These are phyloP conservation scores for Kryptolebias marmoratus DNA, from an alignment of 2,113 vertebrate species.

Conservation along the genomic window DNA sequence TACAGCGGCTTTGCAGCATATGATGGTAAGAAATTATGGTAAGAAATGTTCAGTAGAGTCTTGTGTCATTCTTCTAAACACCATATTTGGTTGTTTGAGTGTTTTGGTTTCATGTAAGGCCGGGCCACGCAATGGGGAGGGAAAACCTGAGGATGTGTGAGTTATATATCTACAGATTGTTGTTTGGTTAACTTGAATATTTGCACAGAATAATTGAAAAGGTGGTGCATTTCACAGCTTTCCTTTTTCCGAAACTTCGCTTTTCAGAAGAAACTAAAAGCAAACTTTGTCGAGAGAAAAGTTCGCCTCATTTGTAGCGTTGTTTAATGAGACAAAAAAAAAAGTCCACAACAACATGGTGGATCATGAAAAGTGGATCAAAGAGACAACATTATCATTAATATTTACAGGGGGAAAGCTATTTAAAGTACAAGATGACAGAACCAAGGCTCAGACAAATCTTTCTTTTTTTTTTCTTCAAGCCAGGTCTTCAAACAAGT, in stretches of 20 bases:
- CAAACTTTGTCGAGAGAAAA: no score
- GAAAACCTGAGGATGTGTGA: constrained; percentile 71
- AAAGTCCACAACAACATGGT: no score
- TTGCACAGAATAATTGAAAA: not conserved
- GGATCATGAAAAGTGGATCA: no score
- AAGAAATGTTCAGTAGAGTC: constrained; percentile 23
- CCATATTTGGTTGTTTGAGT: constrained; percentile 78
- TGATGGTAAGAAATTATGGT: constrained; percentile 22
- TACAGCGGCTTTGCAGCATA: not conserved
- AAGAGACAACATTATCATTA: no score
- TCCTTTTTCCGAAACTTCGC: no score
- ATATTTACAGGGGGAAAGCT: no score
- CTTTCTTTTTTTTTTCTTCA: no score
- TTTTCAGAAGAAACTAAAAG: no score
- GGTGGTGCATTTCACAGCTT: no score
- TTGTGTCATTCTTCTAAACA: constrained; percentile 50
- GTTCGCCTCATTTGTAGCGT: no score
- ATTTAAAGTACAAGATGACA: not conserved
- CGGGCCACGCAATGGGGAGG: constrained; percentile 56
- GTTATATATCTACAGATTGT: constrained; percentile 49
- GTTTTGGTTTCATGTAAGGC: constrained; percentile 64
- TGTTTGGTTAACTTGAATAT: constrained; percentile 1
- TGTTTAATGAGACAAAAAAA: no score
- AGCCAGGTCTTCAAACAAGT: no score
- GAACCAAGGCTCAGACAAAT: not conserved